Percentiles rank a stretch among this genome's conserved stretches.
Conservation (phyloP, 2,888 invertebrate species). For the Petrolisthes manimaculis region DNA sequence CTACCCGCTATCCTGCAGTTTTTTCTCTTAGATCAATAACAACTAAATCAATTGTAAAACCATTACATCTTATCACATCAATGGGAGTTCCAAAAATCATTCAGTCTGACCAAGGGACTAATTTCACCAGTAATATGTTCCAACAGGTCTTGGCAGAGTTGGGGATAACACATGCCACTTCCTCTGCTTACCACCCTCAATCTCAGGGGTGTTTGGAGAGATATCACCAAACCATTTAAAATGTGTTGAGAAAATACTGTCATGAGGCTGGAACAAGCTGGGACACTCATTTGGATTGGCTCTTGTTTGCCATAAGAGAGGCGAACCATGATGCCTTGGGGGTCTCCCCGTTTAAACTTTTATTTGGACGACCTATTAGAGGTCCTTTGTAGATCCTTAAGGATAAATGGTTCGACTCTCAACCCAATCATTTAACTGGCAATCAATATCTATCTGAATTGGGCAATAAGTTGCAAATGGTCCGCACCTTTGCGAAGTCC, state of each 20-base stretch:
- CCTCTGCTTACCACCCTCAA: too few relatives aligned
- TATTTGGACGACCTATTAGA: background rate
- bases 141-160: background rate
- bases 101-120: background rate
- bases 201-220: too few relatives aligned
- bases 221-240: too few relatives aligned
- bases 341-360: background rate
- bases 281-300: background rate
- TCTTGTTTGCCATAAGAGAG: too few relatives aligned
- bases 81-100: background rate
- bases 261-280: background rate
- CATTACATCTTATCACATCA: background rate
- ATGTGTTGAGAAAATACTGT: background rate
- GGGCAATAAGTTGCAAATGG: background rate
- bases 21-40: background rate
- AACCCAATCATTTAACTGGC: background rate
- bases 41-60: background rate
- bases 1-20: too few relatives aligned
- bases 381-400: background rate
- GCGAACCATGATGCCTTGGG: too few relatives aligned
- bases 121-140: background rate
- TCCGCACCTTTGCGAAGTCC: background rate
- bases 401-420: background rate
- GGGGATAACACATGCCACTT: background rate
- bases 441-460: background rate